phyloP scores from a whole-genome alignment of 2,113 vertebrate species.

The Apteryx mantelli region DNA sequence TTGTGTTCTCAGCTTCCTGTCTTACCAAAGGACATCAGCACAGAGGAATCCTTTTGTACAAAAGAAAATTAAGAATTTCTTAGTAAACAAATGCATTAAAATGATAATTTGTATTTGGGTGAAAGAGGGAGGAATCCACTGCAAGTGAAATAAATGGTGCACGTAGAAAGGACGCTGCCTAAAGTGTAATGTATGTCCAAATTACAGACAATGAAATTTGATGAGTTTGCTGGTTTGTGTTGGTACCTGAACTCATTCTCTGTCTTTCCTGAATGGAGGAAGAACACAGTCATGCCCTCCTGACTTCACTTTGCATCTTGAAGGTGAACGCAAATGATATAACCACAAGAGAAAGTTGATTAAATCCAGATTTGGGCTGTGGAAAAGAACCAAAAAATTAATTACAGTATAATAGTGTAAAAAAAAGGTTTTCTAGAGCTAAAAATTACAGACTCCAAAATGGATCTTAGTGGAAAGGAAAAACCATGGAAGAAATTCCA shows the following conservation, averaged over 20 bases:
- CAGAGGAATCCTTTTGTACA: not conserved
- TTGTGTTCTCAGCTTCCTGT: not conserved
- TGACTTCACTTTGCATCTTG: not conserved
- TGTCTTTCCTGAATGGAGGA: not conserved
- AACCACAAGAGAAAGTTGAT: not conserved
- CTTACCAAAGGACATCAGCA: not conserved
- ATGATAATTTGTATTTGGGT: not conserved
- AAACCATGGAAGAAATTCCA: slow-evolving; percentile 12
- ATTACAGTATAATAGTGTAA: not conserved
- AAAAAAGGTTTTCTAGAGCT: not conserved
- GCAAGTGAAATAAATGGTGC: not conserved
- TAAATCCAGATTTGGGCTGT: not conserved
- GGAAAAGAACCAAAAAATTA: not conserved
- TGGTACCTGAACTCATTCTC: not conserved
- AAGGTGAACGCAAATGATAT: not conserved
- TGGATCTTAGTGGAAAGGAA: not conserved
- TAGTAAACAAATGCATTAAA: not conserved
- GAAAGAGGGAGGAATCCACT: not conserved
- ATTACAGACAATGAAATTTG: not conserved
- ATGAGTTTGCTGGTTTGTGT: not conserved
- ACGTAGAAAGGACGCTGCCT: not conserved
- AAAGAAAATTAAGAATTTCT: not conserved
- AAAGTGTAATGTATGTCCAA: not conserved
- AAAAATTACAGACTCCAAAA: not conserved
- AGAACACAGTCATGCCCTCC: not conserved